A percentile compares a stretch with the other conserved stretches of the same genome.
Conservation (phyloP, 2,797 vertebrate genomes). For the Premnoplex brunnescens region DNA sequence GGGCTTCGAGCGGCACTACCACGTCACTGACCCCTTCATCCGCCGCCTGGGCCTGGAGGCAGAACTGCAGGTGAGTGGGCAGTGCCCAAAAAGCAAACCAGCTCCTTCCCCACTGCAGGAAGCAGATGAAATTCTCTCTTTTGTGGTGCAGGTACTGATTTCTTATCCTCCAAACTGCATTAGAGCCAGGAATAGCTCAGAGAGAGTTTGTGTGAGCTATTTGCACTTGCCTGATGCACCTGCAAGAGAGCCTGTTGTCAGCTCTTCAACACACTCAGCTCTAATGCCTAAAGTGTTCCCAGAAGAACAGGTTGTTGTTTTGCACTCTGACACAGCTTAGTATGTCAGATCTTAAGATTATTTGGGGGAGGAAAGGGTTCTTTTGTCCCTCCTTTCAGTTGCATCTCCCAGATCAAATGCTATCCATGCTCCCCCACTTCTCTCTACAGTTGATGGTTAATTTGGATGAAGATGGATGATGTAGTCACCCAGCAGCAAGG, state of each 20-base stretch:
- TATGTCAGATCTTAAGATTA: background rate
- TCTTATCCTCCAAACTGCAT: background rate
- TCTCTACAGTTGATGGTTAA: background rate
- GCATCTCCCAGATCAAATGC: background rate
- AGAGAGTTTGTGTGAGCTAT: background rate
- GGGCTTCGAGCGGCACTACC: conserved; percentile 90
- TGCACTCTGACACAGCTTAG: background rate
- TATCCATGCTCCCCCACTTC: background rate
- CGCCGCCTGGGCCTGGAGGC: conserved; percentile 94
- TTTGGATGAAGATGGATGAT: background rate
- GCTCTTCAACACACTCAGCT: background rate
- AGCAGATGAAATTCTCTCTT: background rate
- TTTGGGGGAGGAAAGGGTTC: background rate
- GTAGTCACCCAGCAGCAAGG: conserved; percentile 37
- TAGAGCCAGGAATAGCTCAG: background rate
- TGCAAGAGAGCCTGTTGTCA: background rate
- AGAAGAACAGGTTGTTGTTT: background rate
- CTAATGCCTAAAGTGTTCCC: background rate
- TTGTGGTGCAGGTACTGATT: background rate
- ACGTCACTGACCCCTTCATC: conserved; percentile 96
- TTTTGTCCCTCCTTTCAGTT: background rate
- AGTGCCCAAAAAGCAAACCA: background rate
- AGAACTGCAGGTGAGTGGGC: conserved; percentile 88
- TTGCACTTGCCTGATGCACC: background rate
- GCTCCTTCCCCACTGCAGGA: background rate